Evolutionary conservation across 2,113 vertebrate genomes (phyloP).

Genomic region (Pterophyllum scalare): DNA sequence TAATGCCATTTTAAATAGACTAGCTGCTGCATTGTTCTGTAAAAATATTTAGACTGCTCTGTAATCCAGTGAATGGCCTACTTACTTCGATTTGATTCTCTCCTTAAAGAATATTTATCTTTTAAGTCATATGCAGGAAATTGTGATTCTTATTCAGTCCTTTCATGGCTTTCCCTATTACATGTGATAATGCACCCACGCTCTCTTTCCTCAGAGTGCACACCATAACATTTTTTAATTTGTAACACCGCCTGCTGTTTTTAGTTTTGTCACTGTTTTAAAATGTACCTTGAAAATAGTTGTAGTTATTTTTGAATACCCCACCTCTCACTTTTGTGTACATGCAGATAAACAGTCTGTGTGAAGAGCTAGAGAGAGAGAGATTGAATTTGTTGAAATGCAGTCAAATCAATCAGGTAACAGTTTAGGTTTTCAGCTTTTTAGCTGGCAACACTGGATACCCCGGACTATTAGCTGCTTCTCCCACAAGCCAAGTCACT

Average conservation of each 20-base stretch:
- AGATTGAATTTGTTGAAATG: not conserved
- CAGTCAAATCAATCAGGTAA: not conserved
- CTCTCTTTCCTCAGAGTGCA: not conserved
- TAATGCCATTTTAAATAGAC: not conserved
- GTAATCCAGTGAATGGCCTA: conserved; percentile 21
- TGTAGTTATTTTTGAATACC: not conserved
- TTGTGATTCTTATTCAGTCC: not conserved
- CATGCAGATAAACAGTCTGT: not conserved
- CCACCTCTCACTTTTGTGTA: not conserved
- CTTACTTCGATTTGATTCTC: conserved; percentile 7
- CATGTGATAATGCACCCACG: not conserved
- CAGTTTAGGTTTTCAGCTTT: not conserved
- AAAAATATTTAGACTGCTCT: not conserved
- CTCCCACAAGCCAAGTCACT: not conserved
- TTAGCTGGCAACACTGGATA: not conserved
- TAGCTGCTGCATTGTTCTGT: not conserved
- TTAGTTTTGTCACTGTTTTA: not conserved
- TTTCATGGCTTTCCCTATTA: not conserved
- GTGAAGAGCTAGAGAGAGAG: not conserved
- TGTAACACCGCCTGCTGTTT: not conserved
- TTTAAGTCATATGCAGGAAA: not conserved
- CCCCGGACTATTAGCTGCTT: not conserved
- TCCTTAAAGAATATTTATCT: not conserved
- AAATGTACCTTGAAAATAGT: not conserved
- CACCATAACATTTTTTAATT: conserved; percentile 1